A percentile compares a stretch with the other conserved stretches of the same genome.
Conservation (phyloP, 2,113 vertebrate species). For the Buteo buteo region DNA sequence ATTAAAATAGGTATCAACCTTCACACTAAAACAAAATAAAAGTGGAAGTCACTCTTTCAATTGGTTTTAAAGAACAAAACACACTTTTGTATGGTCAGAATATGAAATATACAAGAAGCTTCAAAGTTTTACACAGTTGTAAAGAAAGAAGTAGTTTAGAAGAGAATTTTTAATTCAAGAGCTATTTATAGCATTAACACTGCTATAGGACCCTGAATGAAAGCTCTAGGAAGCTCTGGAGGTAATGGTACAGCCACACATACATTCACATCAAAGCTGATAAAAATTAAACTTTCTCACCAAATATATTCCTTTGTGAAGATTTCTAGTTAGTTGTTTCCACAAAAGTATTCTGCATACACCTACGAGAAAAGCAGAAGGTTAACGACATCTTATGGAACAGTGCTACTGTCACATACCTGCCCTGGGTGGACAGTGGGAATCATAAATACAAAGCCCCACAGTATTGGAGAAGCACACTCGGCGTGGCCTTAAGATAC, state of each 20-base stretch:
- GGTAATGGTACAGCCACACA: fast-evolving
- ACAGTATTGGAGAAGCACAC: fast-evolving
- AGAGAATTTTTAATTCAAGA: neutral
- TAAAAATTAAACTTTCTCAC: constrained; percentile 3
- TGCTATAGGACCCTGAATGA: neutral
- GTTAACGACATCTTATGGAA: neutral
- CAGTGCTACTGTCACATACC: neutral
- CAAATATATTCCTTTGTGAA: neutral
- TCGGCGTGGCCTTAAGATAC: neutral
- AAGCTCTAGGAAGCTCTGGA: neutral
- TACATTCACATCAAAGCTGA: neutral
- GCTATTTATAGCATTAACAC: neutral
- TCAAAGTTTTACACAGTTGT: neutral
- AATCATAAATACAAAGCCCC: neutral
- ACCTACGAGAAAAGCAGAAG: neutral
- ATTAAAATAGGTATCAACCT: neutral
- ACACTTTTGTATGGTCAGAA: neutral
- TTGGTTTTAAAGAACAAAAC: neutral
- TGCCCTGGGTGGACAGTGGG: fast-evolving
- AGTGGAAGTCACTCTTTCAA: neutral
- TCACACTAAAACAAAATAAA: neutral
- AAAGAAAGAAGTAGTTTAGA: neutral
- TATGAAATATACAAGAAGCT: neutral
- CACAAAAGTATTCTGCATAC: neutral
- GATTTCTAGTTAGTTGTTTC: neutral